phyloP scores from a whole-genome alignment of 2,888 invertebrate species.

The Mayetiola destructor region DNA sequence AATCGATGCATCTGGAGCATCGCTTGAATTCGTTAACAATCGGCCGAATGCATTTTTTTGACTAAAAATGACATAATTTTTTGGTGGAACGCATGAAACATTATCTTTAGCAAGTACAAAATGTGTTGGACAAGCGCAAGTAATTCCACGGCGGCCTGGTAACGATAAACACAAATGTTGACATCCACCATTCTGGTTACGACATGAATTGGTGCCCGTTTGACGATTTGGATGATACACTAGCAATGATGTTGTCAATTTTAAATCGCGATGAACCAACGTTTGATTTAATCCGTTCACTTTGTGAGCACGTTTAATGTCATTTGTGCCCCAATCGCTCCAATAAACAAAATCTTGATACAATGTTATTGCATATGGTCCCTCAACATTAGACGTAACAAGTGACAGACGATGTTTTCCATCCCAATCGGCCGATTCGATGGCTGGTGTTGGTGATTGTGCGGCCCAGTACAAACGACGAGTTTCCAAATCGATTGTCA shows the following conservation, averaged over 20 bases:
- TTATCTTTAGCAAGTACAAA: conserved; percentile 54
- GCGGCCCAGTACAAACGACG: conserved; percentile 72
- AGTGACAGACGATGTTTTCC: conserved; percentile 49
- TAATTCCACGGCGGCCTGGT: conserved; percentile 38
- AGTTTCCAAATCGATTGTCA: conserved; percentile 56
- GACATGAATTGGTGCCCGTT: conserved; percentile 57
- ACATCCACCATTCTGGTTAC: conserved; percentile 67
- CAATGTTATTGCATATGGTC: conserved; percentile 62
- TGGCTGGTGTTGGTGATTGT: conserved; percentile 48
- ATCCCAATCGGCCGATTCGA: conserved; percentile 63
- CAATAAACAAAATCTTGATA: conserved; percentile 75
- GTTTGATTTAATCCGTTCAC: conserved; percentile 51
- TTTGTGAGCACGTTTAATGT: conserved; percentile 67
- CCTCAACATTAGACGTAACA: conserved; percentile 48
- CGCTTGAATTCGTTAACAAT: conserved; percentile 58
- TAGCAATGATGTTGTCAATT: conserved; percentile 43
- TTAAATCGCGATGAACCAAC: conserved; percentile 43
- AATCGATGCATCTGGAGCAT: conserved; percentile 68
- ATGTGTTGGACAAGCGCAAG: conserved; percentile 77
- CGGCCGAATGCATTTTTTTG: conserved; percentile 71
- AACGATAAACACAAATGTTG: conserved; percentile 66
- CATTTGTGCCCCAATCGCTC: conserved; percentile 79
- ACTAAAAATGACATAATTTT: conserved; percentile 72
- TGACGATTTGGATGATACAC: conserved; percentile 60
- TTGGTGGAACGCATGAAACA: conserved; percentile 66